Base-by-base conservation (phyloP, 2,888 invertebrate species). In the Mycalesis mineus region DNA sequence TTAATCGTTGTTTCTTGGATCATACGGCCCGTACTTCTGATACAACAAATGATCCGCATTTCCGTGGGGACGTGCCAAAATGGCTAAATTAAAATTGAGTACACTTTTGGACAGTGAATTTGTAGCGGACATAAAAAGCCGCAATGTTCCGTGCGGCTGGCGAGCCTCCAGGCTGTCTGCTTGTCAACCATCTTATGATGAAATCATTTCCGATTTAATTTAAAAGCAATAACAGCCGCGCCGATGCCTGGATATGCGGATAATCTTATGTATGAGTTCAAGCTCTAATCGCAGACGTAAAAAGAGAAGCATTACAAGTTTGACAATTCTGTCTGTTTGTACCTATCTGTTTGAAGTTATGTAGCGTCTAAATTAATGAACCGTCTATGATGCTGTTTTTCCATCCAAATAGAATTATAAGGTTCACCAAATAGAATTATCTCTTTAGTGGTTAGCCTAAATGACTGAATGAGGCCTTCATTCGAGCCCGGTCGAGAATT, bases 61-160 rank as follows among this genome's bases (percentile, higher is more conserved):
- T 85, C 83, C 84, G 79, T 51, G 48, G 75, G 72, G 74, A 77
- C 74, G 80, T 85, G 85, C 86, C 86, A 87, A 84, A 85, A 81
- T 87, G 80, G 80, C 82, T 80, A 81, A 86, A 87, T 88, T 86
- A 87, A 84, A 81, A 82, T 75, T 66, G 72, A 83, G 77, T 81
- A 52, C 78, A 75, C 75, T 72, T 78, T 76, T 68, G 71, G 68
- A 65, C 63, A 65, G 68, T 64, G 71, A 75, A 76, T 78, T 77
- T 74, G 71, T 69, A 77, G 74, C 72, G 77, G 74, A 68, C 72
- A 77, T 81, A 83, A 83, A 83, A 80, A 82, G 71, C 76, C 76
- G 66, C 76, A 72, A 61, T 54, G 60, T 45, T 42, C 57, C 53
- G 22, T 55, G 65, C 41, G 66, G 41, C 59, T 66, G 66, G 66